phyloP scores from a whole-genome alignment of 2,888 invertebrate genomes.

The Ornithoptera priamus region DNA sequence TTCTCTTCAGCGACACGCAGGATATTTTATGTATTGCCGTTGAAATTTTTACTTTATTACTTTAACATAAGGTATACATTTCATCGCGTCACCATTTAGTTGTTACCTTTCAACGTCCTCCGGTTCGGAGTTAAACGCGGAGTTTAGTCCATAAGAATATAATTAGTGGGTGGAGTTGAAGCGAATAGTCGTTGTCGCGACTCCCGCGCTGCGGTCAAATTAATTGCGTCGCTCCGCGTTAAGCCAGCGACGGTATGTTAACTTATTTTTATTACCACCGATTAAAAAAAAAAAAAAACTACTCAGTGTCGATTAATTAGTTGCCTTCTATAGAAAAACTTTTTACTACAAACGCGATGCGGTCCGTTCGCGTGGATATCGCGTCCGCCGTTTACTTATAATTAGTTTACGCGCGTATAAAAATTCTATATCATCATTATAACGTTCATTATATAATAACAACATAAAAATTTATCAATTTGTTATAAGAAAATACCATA shows the following conservation, averaged over 20 bases:
- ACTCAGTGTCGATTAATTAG: neutral
- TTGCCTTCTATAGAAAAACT: no score
- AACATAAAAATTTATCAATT: no score
- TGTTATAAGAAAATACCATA: no score
- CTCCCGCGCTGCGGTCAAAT: slow-evolving; percentile 43
- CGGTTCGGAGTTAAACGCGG: slow-evolving; percentile 59
- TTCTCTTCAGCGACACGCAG: slow-evolving; percentile 39
- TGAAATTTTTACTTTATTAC: slow-evolving; percentile 6
- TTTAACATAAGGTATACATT: slow-evolving; percentile 10
- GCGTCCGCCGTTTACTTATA: slow-evolving; percentile 3
- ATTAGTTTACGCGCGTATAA: neutral
- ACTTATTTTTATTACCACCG: no score
- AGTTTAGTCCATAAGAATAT: slow-evolving; percentile 78
- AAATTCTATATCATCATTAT: neutral
- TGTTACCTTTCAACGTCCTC: slow-evolving; percentile 34
- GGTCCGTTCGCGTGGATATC: no score
- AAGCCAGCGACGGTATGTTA: no score
- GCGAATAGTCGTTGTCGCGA: slow-evolving; percentile 57
- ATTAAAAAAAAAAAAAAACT: no score
- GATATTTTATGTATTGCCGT: slow-evolving; percentile 33
- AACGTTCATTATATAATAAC: no score
- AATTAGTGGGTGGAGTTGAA: slow-evolving; percentile 79
- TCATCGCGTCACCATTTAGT: neutral
- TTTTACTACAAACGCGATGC: no score
- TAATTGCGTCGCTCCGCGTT: slow-evolving; percentile 44